Conservation (phyloP, 35 echinoderm and acorn worm genomes). For the Diadema setosum region DNA sequence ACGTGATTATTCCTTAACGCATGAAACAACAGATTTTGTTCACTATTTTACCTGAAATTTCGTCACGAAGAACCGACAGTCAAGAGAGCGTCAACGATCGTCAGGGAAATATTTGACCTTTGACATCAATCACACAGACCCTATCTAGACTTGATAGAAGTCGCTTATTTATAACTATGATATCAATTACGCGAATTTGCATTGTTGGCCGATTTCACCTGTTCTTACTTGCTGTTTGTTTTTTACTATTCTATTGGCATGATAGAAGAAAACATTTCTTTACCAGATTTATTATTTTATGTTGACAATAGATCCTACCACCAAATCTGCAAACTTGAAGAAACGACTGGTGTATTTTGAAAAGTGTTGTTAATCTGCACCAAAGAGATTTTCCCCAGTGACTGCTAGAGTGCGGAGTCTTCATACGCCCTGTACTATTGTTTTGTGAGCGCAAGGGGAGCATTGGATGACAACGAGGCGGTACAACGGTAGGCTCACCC, state of each 20-base stretch:
- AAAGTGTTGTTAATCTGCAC: too few relatives aligned
- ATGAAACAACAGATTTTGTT: neutral
- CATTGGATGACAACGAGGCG: too few relatives aligned
- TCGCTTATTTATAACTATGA: neutral
- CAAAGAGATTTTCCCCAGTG: too few relatives aligned
- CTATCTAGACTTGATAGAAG: neutral
- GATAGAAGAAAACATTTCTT: too few relatives aligned
- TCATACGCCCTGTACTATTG: too few relatives aligned
- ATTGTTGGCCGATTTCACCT: neutral
- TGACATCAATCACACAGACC: neutral
- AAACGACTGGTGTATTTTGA: too few relatives aligned
- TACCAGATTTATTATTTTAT: too few relatives aligned
- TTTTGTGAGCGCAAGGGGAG: too few relatives aligned
- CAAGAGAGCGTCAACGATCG: neutral
- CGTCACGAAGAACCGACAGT: neutral
- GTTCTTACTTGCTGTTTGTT: neutral
- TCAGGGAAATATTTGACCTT: neutral
- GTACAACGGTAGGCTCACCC: too few relatives aligned
- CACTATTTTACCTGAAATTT: neutral
- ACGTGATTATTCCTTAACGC: neutral
- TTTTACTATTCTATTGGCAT: neutral
- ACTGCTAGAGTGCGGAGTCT: too few relatives aligned
- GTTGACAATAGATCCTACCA: too few relatives aligned
- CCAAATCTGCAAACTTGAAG: too few relatives aligned
- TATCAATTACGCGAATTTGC: neutral